Base-by-base conservation (phyloP, 2,113 vertebrate species). In the Phainopepla nitens region DNA sequence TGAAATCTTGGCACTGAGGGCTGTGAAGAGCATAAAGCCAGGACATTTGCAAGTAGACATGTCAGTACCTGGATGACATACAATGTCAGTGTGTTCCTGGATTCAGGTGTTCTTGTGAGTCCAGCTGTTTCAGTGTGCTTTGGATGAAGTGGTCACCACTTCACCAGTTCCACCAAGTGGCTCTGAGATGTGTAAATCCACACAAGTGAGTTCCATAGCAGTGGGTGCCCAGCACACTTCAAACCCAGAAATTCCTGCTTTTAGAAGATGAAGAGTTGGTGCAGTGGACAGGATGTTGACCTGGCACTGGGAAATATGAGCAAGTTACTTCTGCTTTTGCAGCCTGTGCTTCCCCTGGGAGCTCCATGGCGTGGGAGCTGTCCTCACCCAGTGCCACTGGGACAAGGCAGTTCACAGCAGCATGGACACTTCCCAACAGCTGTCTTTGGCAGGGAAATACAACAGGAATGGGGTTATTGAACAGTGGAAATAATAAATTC, bases 321-420 rank as follows among this genome's bases (percentile, higher is more conserved):
- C 31, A 20, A 69, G 51, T 62, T 17, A 17, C 12, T 75, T 31
- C 2, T 58, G 47, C 4, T 0, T 88, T 84, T 75, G 20, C 31
- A 65, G 75, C 78, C 61, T 36, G 13, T 39, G 39, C 29, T 82
- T 66, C 39, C 71, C 27, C 22, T 29, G 75, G 71, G 60, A 78
- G 73, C 50, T 44, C 6, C 0, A 0, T 10, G 42, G 62, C 16
- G 15, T 31, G 13, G 54, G 73, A 70, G 28, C 69, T 28, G 35
- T n/a, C 65, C 51, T 79, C 45, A 15, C 12, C 9, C 13, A 16
- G 15, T n/a, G 57, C 35, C 20, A 1, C 75, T 8, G 20, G 6
- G 62, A 35, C 11, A 2, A 19, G 51, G 78, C 11, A 1, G 39
- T 51, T 31, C 19, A 7, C 65, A 35, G 6, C 42, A 33, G 83